Evolutionary conservation across 2,888 invertebrate species (phyloP).

Genomic region (Crematogaster levior): DNA sequence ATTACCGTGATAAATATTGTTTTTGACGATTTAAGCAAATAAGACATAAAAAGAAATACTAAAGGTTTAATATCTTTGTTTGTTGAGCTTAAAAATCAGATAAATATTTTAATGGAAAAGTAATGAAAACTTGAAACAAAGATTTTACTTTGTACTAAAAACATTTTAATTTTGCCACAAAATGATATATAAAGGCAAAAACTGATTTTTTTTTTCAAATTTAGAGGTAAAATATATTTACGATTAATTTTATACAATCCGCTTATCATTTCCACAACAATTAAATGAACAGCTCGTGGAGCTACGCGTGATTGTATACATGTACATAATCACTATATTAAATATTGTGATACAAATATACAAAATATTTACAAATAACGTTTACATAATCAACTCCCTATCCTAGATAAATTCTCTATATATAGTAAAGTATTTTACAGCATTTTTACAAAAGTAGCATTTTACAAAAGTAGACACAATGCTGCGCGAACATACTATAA

Average conservation of each 20-base stretch:
- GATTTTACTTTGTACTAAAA: background rate
- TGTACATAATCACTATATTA: slow-evolving; percentile 64
- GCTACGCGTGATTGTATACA: slow-evolving; percentile 24
- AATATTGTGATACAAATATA: slow-evolving; percentile 82
- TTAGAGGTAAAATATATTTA: slow-evolving; percentile 46
- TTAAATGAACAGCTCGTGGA: slow-evolving; percentile 5
- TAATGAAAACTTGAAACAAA: background rate
- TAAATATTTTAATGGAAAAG: background rate
- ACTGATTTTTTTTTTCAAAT: background rate
- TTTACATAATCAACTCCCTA: slow-evolving; percentile 48
- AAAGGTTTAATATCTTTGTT: background rate
- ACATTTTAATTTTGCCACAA: background rate
- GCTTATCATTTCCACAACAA: slow-evolving; percentile 9
- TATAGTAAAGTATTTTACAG: slow-evolving; percentile 62
- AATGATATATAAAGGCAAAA: background rate
- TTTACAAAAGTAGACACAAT: slow-evolving; percentile 46
- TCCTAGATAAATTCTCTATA: slow-evolving; percentile 32
- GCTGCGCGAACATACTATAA: slow-evolving; percentile 15
- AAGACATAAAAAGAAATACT: slow-evolving; percentile 6
- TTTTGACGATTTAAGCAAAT: background rate
- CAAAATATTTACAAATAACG: slow-evolving; percentile 79
- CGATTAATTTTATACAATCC: slow-evolving; percentile 44
- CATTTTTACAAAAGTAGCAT: slow-evolving; percentile 53
- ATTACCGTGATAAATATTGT: background rate
- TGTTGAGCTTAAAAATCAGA: background rate